These are phyloP conservation scores for Eupleurogrammus muticus DNA, from an alignment of 2,797 vertebrate species.

Conservation along the genomic window DNA sequence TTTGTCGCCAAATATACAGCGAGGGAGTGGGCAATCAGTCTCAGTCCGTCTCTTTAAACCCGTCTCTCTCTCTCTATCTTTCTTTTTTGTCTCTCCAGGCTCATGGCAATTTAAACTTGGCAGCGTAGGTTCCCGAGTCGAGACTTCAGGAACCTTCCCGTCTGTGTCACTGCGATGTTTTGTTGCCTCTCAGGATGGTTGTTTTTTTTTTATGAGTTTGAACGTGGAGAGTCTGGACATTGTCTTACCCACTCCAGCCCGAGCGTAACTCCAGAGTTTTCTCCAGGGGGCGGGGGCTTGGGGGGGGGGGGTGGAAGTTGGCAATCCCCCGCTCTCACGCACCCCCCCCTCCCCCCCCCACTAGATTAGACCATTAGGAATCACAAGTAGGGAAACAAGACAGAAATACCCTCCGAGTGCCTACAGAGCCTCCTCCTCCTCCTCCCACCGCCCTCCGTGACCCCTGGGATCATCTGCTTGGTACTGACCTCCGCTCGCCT, in stretches of 20 bases:
- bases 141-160: conserved; percentile 26
- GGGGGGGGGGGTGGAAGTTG: conserved; percentile 68
- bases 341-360: conserved; percentile 70
- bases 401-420: conserved; percentile 57
- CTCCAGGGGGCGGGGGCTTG: conserved; percentile 36
- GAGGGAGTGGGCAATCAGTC: conserved; percentile 53
- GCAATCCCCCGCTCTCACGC: conserved; percentile 70
- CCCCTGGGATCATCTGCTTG: conserved; percentile 61
- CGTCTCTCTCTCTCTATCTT: conserved; percentile 28
- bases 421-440: conserved; percentile 36
- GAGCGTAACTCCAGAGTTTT: conserved; percentile 46
- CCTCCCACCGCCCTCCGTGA: conserved; percentile 56
- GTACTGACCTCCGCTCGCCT: conserved; percentile 56
- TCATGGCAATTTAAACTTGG: conserved; percentile 58
- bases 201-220: conserved; percentile 62
- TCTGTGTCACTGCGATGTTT: conserved; percentile 58
- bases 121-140: conserved; percentile 27
- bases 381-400: conserved; percentile 62
- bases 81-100: conserved; percentile 34
- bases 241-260: conserved; percentile 60
- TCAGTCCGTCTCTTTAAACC: conserved; percentile 55
- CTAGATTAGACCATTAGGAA: conserved; percentile 72
- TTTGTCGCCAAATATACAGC: conserved; percentile 63
- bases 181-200: conserved; percentile 45
- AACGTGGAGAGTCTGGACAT: conserved; percentile 71